Evolutionary conservation across 2,113 vertebrate genomes (phyloP), one percentile per base, ranked within the genome.

Genomic region (Lanius ludovicianus): DNA sequence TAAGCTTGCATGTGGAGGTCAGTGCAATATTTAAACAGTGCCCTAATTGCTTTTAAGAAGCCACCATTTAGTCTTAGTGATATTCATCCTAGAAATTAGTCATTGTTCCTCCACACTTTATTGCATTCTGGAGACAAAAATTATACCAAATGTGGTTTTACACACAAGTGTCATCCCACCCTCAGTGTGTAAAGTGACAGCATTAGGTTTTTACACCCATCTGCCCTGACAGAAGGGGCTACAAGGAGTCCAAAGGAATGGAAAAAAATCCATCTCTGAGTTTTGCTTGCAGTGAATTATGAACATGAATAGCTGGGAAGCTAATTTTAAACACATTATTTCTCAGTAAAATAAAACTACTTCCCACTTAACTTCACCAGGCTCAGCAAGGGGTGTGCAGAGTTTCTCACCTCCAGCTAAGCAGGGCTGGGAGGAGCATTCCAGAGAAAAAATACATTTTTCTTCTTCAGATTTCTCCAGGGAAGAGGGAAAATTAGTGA

Each of bases 1-100:
- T 71, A 92, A 91, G 87, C 93, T 93, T 96, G 93, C 78, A 87
- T n/a, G 49, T 28, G 46, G 90, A 95, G 82, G 64, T 81, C 96
- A 94, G 81, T 77, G 62, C 53, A 94, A 33, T 55, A 56, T 63
- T 65, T 73, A 49, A 89, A 68, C 47, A 52, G 17, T 46, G 37
- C 14, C 67, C n/a, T 87, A 52, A 63, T 53, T 93, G 55, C 67
- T 92, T 87, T 92, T 47, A 44, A 71, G 46, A 87, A 37, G 42
- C 19, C 78, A 62, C 28, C 15, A 55, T 74, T 76, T 69, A 52
- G 20, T 77, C 56, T 77, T 37, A 56, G 6, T 75, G 52, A 65
- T 59, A 33, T 0, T 13, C 22, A 49, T 52, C 33, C 85, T 10
- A 53, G 75, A 82, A 47, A 75, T 86, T 15, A 73, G 15, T 71